Evolutionary conservation across 2,797 vertebrate species (phyloP).

Genomic region (Carcharodon carcharias): DNA sequence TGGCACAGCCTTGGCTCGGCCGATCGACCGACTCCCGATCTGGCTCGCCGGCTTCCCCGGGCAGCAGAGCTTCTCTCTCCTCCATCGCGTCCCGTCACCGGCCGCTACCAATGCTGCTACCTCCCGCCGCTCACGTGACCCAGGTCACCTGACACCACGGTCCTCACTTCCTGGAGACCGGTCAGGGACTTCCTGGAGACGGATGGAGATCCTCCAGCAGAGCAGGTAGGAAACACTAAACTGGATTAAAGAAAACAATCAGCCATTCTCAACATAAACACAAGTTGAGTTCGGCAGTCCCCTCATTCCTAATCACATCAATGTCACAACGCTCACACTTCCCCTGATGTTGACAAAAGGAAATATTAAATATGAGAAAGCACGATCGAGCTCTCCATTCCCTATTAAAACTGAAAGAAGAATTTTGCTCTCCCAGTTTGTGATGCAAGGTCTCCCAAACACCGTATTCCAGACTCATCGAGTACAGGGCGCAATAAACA

Average conservation of each 20-base stretch:
- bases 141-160: not conserved
- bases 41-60: not conserved
- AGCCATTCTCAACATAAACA: not conserved
- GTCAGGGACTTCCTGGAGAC: not conserved
- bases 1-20: conserved; percentile 6
- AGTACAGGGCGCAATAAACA: too few species aligned
- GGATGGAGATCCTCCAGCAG: not conserved
- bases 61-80: not conserved
- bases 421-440: too few species aligned
- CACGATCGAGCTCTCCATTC: not conserved
- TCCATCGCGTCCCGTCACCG: not conserved
- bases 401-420: not conserved
- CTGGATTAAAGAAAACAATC: too few species aligned
- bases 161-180: not conserved
- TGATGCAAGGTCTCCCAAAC: too few species aligned
- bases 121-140: not conserved
- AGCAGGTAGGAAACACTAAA: too few species aligned
- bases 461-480: too few species aligned
- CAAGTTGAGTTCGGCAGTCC: not conserved
- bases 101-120: too few species aligned
- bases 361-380: too few species aligned
- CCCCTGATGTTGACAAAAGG: too few species aligned
- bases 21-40: not conserved
- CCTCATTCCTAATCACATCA: not conserved
- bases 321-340: not conserved